Conservation (phyloP, 1,140 invertebrate genomes). For the Zaprionus capensis region DNA sequence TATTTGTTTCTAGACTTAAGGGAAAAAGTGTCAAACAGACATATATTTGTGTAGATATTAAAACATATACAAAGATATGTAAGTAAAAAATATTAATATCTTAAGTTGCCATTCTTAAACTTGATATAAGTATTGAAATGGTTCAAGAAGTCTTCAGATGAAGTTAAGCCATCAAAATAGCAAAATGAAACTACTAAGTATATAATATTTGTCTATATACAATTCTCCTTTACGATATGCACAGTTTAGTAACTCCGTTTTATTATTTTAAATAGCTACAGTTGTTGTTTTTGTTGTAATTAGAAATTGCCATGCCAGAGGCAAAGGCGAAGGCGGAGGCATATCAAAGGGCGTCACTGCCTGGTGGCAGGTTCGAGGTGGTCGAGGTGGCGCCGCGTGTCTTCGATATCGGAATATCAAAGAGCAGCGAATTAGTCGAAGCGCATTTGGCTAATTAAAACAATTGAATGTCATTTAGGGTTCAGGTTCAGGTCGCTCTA, state of each 20-base stretch:
- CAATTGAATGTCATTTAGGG: slow-evolving; percentile 52
- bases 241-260: not conserved
- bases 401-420: slow-evolving; percentile 13
- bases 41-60: too few species aligned
- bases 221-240: too few species aligned
- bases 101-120: not conserved
- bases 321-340: not conserved
- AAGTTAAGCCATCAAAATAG: too few species aligned
- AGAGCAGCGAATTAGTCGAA: not conserved
- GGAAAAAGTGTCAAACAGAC: too few species aligned
- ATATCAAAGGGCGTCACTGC: slow-evolving; percentile 8
- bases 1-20: too few species aligned
- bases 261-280: too few species aligned
- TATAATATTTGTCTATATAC: too few species aligned
- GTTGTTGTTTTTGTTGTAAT: not conserved
- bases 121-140: not conserved
- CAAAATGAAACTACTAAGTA: too few species aligned
- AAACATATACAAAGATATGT: too few species aligned
- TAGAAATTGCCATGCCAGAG: not conserved
- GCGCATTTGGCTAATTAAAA: slow-evolving; percentile 60
- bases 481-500: not conserved
- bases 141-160: too few species aligned
- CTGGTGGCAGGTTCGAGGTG: slow-evolving; percentile 24
- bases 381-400: not conserved
- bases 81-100: not conserved